Evolutionary conservation across 2,113 vertebrate species (phyloP), one percentile per base, ranked within the genome.

Genomic region (Rana temporaria): DNA sequence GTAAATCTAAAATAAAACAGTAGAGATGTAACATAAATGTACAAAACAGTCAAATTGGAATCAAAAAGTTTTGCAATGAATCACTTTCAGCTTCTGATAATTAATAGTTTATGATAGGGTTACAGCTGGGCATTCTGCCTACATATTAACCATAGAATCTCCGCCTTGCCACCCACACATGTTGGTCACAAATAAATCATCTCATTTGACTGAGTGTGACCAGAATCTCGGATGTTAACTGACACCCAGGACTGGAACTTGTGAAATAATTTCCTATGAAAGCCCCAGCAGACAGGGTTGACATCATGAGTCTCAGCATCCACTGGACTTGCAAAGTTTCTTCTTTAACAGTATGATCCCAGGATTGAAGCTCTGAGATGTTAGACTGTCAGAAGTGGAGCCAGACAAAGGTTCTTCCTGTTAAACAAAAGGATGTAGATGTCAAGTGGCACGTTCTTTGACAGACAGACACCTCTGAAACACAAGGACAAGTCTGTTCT

Each of bases 241-340:
- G 89, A 89, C 88, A 90, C 88, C 87, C 86, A 90, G 79, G 87
- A 90, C 85, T 88, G 85, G 89, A 88, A 86, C 88, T 87, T 88
- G 86, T 89, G 89, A 89, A 90, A 89, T 89, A 87, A 89, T 91
- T 91, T 90, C 88, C 90, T 89, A 86, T 86, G 86, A 87, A 91
- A 88, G 87, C 86, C 88, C 83, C 80, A 89, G 88, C 72, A 88
- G 88, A 86, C 87, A 88, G 88, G 88, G 87, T 85, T 89, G 88
- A 87, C 89, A 90, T 89, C 86, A 87, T 4, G 85, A 87, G 88
- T 88, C 83, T 78, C 4, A 0, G 72, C 87, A 89, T 88, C 86
- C 88, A 90, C 42, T 87, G 72, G 73, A 88, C 88, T 88, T 87
- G 87, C 87, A 90, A 91, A 86, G 85, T 85, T 84, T 87, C 81